Evolutionary conservation across 2,797 vertebrate genomes (phyloP), one percentile per base, ranked within the genome.

Genomic region (Avahi laniger): DNA sequence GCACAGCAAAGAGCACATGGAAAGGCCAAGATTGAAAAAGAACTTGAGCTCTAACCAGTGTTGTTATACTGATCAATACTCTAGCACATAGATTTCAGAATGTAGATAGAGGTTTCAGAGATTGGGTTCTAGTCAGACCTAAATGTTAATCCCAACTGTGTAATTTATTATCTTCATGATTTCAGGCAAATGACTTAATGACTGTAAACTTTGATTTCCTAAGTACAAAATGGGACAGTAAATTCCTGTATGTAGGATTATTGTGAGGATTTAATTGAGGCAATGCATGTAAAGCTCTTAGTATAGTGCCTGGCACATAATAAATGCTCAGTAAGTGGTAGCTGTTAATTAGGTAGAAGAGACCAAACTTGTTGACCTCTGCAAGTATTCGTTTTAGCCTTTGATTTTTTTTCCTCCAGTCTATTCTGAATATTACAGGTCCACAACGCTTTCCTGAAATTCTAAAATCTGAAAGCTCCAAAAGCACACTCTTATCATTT

Each of bases 281-380:
- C 33, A 89, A 12, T 72, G 15, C 35, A 28, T 61, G 33, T 76
- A 75, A 83, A 94, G 70, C 50, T 79, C 33, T 91, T 95, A 85
- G 8, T 41, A 82, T 86, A 73, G n/a, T 91, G 7, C 13, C 17
- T 73, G 35, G 22, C 33, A 93, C 18, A 28, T 75, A 95, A 65
- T 76, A 94, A 89, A 63, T 48, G 15, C 48, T 91, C n/a, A 89
- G 48, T 82, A 90, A 90, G 88, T 38, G 15, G 43, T 78, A 69
- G 38, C 63, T 96, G n/a, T 61, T 88, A 61, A 83, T 93, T 96
- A 79, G 26, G n/a, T 93, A 85, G 73, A 94, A 57, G 84, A 96
- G 65, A 79, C 43, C 70, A 89, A 85, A 87, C 26, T 89, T 87
- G 18, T 41, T 87, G 18, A 92, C 87, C 30, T 79, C 41, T 95